phyloP scores from a whole-genome alignment of 2,888 invertebrate genomes.

The Tinea trinotella region DNA sequence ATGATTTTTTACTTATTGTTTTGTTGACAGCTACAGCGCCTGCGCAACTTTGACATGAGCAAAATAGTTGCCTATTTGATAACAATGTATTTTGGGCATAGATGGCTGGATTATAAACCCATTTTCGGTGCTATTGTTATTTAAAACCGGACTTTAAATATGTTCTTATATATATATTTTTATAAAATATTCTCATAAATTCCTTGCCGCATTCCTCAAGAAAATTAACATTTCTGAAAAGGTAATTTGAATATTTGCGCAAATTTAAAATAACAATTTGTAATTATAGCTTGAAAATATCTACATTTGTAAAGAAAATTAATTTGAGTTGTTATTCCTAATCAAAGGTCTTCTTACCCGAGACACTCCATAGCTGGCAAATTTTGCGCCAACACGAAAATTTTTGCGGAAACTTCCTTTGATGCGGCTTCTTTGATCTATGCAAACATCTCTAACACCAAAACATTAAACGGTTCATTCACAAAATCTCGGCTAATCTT shows the following conservation, averaged over 20 bases:
- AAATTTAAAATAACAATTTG: neutral
- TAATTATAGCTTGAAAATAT: conserved; percentile 5
- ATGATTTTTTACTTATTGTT: no score
- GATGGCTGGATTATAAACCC: neutral
- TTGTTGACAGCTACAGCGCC: no score
- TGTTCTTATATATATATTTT: no score
- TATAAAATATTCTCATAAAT: neutral
- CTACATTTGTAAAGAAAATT: conserved; percentile 26
- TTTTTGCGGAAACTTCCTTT: conserved; percentile 13
- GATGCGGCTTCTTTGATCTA: conserved; percentile 34
- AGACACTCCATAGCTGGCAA: conserved; percentile 47
- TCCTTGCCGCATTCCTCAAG: neutral
- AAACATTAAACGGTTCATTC: conserved; percentile 31
- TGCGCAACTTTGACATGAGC: conserved; percentile 5
- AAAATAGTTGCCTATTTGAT: neutral
- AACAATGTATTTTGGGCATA: neutral
- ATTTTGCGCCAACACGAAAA: conserved; percentile 31
- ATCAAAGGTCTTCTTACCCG: conserved; percentile 51
- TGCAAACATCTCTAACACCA: conserved; percentile 34
- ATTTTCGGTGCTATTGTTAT: conserved; percentile 1
- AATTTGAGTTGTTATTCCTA: conserved; percentile 32
- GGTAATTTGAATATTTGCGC: conserved; percentile 5
- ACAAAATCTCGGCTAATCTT: conserved; percentile 30
- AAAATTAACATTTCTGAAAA: conserved; percentile 7
- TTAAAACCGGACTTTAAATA: neutral